A percentile compares a stretch with the other conserved stretches of the same genome.
Conservation (phyloP, 2,888 invertebrate genomes). For the Callimorpha dominula region DNA sequence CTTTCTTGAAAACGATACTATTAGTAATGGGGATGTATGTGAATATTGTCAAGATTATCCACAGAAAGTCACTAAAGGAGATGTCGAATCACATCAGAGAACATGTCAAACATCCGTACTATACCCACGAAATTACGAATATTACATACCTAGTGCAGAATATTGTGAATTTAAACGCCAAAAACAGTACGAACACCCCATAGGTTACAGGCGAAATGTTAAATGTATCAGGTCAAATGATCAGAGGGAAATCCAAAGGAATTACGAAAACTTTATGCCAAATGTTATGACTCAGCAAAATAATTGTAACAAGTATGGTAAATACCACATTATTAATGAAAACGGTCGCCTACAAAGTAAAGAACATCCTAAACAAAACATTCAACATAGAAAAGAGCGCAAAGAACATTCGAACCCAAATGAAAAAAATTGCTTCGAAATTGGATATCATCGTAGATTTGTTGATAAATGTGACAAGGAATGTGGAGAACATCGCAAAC, state of each 20-base stretch:
- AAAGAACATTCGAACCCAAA: not conserved
- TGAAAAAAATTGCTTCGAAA: not conserved
- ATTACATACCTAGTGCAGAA: not conserved
- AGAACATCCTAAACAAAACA: not conserved
- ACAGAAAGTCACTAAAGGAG: not conserved
- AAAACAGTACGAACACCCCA: not conserved
- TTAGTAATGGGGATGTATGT: not conserved
- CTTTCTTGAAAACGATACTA: not conserved
- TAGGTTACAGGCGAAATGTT: not conserved
- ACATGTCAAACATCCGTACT: not conserved
- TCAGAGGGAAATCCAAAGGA: not conserved
- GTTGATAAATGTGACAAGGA: not conserved
- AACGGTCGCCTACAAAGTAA: not conserved
- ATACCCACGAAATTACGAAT: not conserved
- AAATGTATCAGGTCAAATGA: not conserved
- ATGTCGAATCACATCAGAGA: not conserved
- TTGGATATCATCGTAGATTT: not conserved
- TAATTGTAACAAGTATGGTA: not conserved
- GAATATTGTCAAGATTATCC: not conserved
- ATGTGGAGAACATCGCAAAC: not conserved
- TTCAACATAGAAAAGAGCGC: not conserved
- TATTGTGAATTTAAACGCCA: not conserved
- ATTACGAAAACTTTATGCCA: not conserved
- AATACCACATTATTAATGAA: not conserved
- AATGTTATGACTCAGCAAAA: not conserved